phyloP scores from a whole-genome alignment of 2,888 invertebrate genomes.

The Athrips mouffetella region DNA sequence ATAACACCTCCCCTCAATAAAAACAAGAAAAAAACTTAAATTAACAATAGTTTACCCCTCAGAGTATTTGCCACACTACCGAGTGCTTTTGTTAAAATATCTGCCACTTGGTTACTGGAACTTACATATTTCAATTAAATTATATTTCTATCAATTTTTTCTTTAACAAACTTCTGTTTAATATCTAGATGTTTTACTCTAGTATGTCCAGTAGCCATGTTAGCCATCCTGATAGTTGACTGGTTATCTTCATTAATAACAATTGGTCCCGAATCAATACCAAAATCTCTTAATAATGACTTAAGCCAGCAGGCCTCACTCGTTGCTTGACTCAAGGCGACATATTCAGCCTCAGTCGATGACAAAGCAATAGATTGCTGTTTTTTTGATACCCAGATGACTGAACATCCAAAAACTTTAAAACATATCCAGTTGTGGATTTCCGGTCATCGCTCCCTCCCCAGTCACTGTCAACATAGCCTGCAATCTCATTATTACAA shows the following conservation, averaged over 20 bases:
- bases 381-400: conserved; percentile 18
- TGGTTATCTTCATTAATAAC: conserved; percentile 16
- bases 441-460: conserved; percentile 14
- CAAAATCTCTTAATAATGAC: background rate
- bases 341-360: conserved; percentile 17
- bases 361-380: conserved; percentile 18
- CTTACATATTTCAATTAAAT: conserved; percentile 7
- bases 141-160: conserved; percentile 9
- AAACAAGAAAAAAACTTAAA: background rate
- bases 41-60: background rate
- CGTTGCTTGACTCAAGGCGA: conserved; percentile 15
- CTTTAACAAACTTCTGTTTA: conserved; percentile 8
- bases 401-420: conserved; percentile 14
- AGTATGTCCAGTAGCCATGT: conserved; percentile 11
- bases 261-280: background rate
- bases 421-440: conserved; percentile 16
- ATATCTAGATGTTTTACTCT: conserved; percentile 12
- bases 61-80: background rate
- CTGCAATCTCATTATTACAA: conserved; percentile 1
- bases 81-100: conserved; percentile 8
- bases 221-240: conserved; percentile 16
- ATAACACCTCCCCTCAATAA: background rate
- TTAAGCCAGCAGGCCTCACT: conserved; percentile 20
- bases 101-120: conserved; percentile 10
- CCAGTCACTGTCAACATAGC: conserved; percentile 18